A percentile compares a stretch with the other conserved stretches of the same genome.
Evolutionary conservation across 2,888 invertebrate genomes (phyloP).

Genomic region (Drosophila kambysellisi): DNA sequence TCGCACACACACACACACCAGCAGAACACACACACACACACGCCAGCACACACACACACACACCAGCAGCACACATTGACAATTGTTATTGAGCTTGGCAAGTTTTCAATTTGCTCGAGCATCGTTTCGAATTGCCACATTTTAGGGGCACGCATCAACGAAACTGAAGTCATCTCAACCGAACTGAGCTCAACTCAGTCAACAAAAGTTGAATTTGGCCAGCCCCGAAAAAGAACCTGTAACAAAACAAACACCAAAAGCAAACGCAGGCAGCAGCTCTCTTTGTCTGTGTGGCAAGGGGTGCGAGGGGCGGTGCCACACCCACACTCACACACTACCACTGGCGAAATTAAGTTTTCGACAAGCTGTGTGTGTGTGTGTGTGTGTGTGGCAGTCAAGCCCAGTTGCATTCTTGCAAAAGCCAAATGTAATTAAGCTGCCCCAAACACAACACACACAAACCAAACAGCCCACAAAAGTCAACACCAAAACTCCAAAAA

Average conservation of each 20-base stretch:
- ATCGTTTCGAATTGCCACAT: conserved; percentile 40
- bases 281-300: neutral
- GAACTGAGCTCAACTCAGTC: neutral
- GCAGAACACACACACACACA: conserved; percentile 13
- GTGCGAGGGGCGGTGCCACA: conserved; percentile 10
- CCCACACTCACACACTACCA: conserved; percentile 42
- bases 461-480: conserved; percentile 21
- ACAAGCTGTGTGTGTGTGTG: conserved; percentile 8
- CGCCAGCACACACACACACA: conserved; percentile 5
- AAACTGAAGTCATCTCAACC: conserved; percentile 9
- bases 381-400: conserved; percentile 4
- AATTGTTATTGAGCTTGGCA: conserved; percentile 44
- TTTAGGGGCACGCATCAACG: conserved; percentile 43
- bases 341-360: conserved; percentile 52
- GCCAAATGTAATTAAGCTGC: conserved; percentile 78
- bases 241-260: conserved; percentile 15
- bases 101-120: conserved; percentile 67
- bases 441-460: conserved; percentile 27
- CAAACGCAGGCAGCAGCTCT: neutral
- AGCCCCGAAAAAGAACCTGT: conserved; percentile 19
- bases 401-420: conserved; percentile 74
- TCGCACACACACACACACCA: conserved; percentile 6
- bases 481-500: conserved; percentile 11
- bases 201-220: conserved; percentile 43
- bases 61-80: neutral